These are phyloP conservation scores for Antheraea pernyi DNA, from an alignment of 1,140 invertebrate genomes.

Conservation along the genomic window DNA sequence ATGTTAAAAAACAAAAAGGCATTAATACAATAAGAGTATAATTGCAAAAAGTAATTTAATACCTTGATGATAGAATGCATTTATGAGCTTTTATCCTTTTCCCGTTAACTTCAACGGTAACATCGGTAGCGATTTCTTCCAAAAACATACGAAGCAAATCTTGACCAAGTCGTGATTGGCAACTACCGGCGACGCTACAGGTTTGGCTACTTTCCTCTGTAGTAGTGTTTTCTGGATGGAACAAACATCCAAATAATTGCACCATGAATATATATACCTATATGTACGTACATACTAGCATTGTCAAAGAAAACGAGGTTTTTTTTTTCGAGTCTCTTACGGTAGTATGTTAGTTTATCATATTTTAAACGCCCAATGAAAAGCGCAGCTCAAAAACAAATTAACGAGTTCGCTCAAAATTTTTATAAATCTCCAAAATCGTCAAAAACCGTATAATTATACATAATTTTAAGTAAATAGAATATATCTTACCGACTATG, in stretches of 20 bases:
- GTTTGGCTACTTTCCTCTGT: slow-evolving; percentile 61
- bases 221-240: slow-evolving; percentile 51
- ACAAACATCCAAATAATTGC: no score
- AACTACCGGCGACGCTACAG: slow-evolving; percentile 58
- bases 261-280: no score
- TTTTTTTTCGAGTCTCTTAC: no score
- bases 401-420: no score
- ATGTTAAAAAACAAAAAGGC: not conserved
- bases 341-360: no score
- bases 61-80: slow-evolving; percentile 91
- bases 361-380: no score
- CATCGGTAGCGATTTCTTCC: slow-evolving; percentile 92
- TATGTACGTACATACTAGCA: no score
- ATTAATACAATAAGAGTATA: not conserved
- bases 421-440: not conserved
- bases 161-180: slow-evolving; percentile 85
- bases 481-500: slow-evolving; percentile 52
- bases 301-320: no score
- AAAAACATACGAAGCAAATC: slow-evolving; percentile 93
- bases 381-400: no score
- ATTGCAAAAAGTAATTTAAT: not conserved
- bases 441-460: not conserved
- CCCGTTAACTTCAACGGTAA: slow-evolving; percentile 89
- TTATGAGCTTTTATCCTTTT: slow-evolving; percentile 91
- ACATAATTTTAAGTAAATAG: not conserved